These are phyloP conservation scores for Listronotus oregonensis DNA, from an alignment of 1,140 invertebrate genomes.

Conservation along the genomic window DNA sequence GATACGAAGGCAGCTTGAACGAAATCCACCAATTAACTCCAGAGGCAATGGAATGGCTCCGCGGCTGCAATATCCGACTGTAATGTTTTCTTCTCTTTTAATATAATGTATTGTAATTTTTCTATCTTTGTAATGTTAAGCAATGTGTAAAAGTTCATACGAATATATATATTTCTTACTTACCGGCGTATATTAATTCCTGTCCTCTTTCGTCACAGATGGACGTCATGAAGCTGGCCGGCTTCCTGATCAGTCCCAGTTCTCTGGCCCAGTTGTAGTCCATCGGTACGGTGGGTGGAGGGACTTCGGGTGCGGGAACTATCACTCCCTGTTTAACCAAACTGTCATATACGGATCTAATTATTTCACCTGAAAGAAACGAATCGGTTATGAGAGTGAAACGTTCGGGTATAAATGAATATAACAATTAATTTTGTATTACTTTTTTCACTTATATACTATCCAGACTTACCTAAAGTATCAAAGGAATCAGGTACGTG, in stretches of 20 bases:
- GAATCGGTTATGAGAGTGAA: too few relatives aligned
- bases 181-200: constrained; percentile 92
- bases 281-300: constrained; percentile 99
- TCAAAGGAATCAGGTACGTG: constrained; percentile 94
- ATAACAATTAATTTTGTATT: too few relatives aligned
- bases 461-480: constrained; percentile 77
- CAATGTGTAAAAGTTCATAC: too few relatives aligned
- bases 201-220: constrained; percentile 99
- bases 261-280: constrained; percentile 99
- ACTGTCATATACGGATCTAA: constrained; percentile 77
- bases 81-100: too few relatives aligned
- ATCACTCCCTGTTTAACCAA: constrained; percentile 84
- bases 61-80: too few relatives aligned
- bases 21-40: too few relatives aligned
- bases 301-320: constrained; percentile 85
- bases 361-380: constrained; percentile 60
- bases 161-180: background rate
- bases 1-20: too few relatives aligned
- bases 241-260: constrained; percentile 96
- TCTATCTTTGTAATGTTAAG: too few relatives aligned
- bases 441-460: too few relatives aligned
- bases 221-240: constrained; percentile 98
- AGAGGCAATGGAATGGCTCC: too few relatives aligned
- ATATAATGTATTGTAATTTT: too few relatives aligned
- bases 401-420: too few relatives aligned